Evolutionary conservation across 2,113 vertebrate genomes (phyloP).

Genomic region (Patagioenas fasciata): DNA sequence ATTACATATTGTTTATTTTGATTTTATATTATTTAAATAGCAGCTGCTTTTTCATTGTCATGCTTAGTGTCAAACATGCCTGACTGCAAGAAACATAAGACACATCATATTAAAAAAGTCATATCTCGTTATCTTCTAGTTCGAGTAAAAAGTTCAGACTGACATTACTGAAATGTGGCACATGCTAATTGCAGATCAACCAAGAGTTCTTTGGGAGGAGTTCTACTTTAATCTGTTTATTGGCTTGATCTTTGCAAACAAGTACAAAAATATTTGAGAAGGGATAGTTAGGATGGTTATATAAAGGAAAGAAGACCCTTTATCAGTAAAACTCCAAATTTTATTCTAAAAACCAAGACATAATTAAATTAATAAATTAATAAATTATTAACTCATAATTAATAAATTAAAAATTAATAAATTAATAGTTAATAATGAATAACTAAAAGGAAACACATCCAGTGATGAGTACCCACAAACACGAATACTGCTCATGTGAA

Average conservation of each 20-base stretch:
- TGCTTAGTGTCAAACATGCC: not conserved
- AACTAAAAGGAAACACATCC: not conserved
- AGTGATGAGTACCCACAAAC: too few species aligned
- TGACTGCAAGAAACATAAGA: not conserved
- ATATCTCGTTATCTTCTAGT: not conserved
- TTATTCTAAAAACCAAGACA: not conserved
- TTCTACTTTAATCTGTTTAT: not conserved
- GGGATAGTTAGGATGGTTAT: not conserved
- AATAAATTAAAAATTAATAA: too few species aligned
- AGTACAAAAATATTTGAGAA: not conserved
- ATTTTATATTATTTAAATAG: not conserved
- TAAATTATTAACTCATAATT: too few species aligned
- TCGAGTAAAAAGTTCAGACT: not conserved
- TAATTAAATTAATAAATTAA: not conserved
- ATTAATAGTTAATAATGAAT: too few species aligned
- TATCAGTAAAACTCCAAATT: not conserved
- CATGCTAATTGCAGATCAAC: not conserved
- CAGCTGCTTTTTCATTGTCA: not conserved
- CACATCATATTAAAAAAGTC: not conserved
- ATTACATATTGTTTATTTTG: not conserved
- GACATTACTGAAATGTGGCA: slow-evolving; percentile 1
- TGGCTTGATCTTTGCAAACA: not conserved
- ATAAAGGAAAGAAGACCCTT: not conserved
- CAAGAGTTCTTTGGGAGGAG: not conserved
- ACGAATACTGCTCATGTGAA: not conserved